Conservation (phyloP, 2,888 invertebrate genomes). For the Celastrina argiolus region DNA sequence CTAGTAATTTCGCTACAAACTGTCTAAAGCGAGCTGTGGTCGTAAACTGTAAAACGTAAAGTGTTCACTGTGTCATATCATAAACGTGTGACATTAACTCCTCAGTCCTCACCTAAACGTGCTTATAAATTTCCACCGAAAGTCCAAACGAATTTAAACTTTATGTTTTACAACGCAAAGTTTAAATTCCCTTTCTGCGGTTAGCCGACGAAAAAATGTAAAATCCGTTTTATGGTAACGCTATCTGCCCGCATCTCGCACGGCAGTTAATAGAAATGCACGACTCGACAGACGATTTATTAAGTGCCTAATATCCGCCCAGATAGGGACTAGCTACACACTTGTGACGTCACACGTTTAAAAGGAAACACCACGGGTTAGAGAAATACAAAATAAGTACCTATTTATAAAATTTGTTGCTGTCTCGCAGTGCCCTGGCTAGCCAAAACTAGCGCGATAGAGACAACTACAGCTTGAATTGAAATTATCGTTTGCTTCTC, state of each 20-base stretch:
- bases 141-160: background rate
- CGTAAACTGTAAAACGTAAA: background rate
- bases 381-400: no score
- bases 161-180: background rate
- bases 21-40: background rate
- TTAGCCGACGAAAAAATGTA: background rate
- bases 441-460: no score
- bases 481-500: no score
- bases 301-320: slow-evolving; percentile 33
- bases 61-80: background rate
- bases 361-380: no score
- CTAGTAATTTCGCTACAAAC: background rate
- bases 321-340: slow-evolving; percentile 26
- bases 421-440: no score
- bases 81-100: slow-evolving; percentile 1
- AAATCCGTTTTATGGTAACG: slow-evolving; percentile 19
- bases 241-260: slow-evolving; percentile 33
- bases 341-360: slow-evolving; percentile 14
- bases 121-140: background rate
- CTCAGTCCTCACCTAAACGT: slow-evolving; percentile 4
- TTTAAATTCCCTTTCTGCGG: background rate
- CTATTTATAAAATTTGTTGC: no score
- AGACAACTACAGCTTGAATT: no score
- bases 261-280: slow-evolving; percentile 33
- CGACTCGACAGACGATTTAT: slow-evolving; percentile 31